Percentiles rank a stretch among this genome's conserved stretches.
phyloP scores from a whole-genome alignment of 1,140 invertebrate genomes.

The Leptinotarsa defecta region DNA sequence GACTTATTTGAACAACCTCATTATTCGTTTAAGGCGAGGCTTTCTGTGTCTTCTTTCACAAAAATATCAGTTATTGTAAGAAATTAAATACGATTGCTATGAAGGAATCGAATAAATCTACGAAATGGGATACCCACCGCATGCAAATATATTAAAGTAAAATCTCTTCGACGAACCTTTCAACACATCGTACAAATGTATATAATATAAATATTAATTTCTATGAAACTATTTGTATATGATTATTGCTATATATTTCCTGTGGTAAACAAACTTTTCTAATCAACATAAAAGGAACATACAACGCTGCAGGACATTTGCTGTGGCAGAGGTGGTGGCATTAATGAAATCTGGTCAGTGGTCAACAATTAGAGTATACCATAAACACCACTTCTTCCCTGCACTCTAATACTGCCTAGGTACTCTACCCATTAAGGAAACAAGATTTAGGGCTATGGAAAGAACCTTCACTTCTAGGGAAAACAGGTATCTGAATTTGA shows the following conservation, averaged over 20 bases:
- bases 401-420: conserved; percentile 50
- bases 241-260: conserved; percentile 53
- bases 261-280: conserved; percentile 44
- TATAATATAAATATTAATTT: conserved; percentile 39
- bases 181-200: conserved; percentile 24
- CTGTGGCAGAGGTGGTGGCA: conserved; percentile 36
- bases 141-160: conserved; percentile 23
- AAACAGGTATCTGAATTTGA: too few relatives aligned
- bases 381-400: conserved; percentile 39
- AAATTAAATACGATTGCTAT: background rate
- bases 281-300: conserved; percentile 36
- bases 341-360: conserved; percentile 38
- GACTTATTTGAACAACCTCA: too few relatives aligned
- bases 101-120: background rate
- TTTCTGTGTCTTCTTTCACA: too few relatives aligned
- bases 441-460: conserved; percentile 24
- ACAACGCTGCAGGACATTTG: conserved; percentile 37
- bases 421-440: conserved; percentile 32
- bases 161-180: conserved; percentile 24
- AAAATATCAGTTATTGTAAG: too few relatives aligned
- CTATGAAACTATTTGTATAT: conserved; percentile 48
- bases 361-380: conserved; percentile 30
- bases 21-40: too few relatives aligned
- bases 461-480: background rate
- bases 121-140: background rate